These are phyloP conservation scores for Menura novaehollandiae DNA, from an alignment of 2,113 vertebrate species.

Conservation along the genomic window DNA sequence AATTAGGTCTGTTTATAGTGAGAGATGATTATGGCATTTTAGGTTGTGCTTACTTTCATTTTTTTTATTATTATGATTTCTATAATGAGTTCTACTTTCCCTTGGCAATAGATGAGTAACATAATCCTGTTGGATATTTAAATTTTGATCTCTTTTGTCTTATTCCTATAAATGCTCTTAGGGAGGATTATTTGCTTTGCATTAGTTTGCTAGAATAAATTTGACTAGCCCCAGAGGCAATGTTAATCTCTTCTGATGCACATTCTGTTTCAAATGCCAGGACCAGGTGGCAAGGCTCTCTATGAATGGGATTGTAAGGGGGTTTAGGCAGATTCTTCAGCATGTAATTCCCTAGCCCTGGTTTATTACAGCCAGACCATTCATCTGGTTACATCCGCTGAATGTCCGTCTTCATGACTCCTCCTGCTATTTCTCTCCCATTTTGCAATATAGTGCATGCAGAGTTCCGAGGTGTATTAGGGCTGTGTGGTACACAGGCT, in stretches of 20 bases:
- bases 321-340: background rate
- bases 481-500: background rate
- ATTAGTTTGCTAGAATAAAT: background rate
- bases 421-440: background rate
- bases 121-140: background rate
- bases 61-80: background rate
- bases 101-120: background rate
- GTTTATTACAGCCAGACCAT: background rate
- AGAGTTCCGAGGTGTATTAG: background rate
- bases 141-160: slow-evolving; percentile 1
- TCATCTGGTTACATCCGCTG: background rate
- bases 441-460: background rate
- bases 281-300: background rate
- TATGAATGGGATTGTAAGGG: background rate
- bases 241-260: background rate
- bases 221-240: background rate
- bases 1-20: background rate
- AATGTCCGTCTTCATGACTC: background rate
- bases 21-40: background rate
- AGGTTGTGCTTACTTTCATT: background rate
- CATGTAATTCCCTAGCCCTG: background rate
- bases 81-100: background rate
- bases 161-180: background rate
- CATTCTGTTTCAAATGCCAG: background rate
- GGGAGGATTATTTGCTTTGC: background rate